A percentile compares a stretch with the other conserved stretches of the same genome.
phyloP scores from a whole-genome alignment of 1,140 invertebrate genomes.

The Euglossa dilemma region DNA sequence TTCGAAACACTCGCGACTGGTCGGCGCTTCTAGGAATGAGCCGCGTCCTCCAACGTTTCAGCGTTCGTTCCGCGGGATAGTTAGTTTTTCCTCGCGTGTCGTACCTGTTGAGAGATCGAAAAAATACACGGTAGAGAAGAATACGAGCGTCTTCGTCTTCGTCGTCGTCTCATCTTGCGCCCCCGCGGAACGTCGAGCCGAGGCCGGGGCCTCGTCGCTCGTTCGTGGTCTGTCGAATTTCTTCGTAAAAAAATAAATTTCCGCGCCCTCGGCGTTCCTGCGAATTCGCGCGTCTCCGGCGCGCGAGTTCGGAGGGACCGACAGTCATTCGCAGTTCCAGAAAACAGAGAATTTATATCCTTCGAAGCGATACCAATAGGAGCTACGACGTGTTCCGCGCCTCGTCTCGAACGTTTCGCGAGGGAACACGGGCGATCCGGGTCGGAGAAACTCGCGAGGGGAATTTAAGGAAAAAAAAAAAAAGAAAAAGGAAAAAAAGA shows the following conservation, averaged over 20 bases:
- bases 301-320: not conserved
- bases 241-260: slow-evolving; percentile 25
- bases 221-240: not conserved
- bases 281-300: not conserved
- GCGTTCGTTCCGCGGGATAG: not conserved
- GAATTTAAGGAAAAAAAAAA: not conserved
- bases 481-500: not conserved
- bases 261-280: not conserved
- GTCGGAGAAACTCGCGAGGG: not conserved
- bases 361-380: not conserved
- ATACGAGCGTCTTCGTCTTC: not conserved
- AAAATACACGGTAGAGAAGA: not conserved
- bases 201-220: not conserved
- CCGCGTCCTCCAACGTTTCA: not conserved
- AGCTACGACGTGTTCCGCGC: not conserved
- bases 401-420: not conserved
- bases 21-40: not conserved
- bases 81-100: not conserved
- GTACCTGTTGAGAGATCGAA: not conserved
- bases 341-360: not conserved
- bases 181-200: no score
- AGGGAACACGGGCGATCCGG: slow-evolving; percentile 23
- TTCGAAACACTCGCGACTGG: not conserved
- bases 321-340: not conserved
- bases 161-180: no score